Evolutionary conservation across 92 coral and sea anemone species (phyloP).

Genomic region (Bergia sp.): DNA sequence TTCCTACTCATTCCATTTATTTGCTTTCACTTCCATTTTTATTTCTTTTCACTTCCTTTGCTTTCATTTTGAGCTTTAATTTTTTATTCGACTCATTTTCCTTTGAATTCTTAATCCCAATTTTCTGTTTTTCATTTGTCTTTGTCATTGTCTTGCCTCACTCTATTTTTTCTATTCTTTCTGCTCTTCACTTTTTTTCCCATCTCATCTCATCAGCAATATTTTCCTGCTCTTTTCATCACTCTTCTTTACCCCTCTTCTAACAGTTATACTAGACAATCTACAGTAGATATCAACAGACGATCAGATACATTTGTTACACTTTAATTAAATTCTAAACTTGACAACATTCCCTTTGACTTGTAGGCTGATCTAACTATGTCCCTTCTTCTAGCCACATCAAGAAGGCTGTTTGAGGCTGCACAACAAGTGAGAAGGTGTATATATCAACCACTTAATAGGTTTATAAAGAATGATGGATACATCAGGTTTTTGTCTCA

Average conservation of each 20-base stretch:
- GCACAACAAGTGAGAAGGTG: conserved; percentile 88
- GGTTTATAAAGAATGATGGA: no score
- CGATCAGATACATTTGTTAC: neutral
- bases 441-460: neutral
- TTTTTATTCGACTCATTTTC: no score
- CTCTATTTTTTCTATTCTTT: no score
- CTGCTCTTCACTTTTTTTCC: no score
- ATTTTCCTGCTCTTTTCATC: no score
- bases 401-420: conserved; percentile 86
- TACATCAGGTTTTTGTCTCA: no score
- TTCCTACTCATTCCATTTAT: neutral
- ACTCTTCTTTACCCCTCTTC: no score
- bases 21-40: neutral
- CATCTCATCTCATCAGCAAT: no score
- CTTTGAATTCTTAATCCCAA: neutral
- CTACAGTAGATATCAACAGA: no score
- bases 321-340: neutral
- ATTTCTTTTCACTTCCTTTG: neutral
- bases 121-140: neutral
- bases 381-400: conserved; percentile 77
- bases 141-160: no score
- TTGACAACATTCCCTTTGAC: neutral
- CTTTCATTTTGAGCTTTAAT: neutral
- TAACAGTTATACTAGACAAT: no score
- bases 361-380: conserved; percentile 86